Percentiles rank a stretch among this genome's conserved stretches.
phyloP scores from a whole-genome alignment of 2,113 vertebrate genomes.

The Erythrocercus mccallii region DNA sequence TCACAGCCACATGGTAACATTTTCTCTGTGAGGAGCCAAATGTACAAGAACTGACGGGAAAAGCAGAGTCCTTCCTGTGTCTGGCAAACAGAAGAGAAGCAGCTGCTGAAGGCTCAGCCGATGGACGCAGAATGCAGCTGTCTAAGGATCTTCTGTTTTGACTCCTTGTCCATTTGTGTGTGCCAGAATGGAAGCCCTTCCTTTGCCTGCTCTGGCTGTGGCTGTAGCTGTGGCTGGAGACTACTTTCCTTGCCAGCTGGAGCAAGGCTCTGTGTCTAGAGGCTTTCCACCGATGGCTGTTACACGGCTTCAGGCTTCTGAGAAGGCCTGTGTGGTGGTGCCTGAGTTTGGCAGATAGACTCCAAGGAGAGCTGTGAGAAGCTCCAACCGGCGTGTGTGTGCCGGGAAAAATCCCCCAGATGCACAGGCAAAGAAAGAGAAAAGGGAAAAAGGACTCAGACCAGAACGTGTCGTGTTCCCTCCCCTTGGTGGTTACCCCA shows the following conservation, averaged over 20 bases:
- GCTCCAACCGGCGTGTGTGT: accelerated
- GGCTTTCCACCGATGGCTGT: neutral
- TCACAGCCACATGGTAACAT: too few relatives aligned
- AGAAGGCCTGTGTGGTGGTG: neutral
- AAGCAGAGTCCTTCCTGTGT: neutral
- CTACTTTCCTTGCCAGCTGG: neutral
- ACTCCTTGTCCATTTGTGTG: neutral
- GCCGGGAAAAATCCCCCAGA: neutral
- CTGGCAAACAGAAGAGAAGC: neutral
- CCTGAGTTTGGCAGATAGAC: neutral
- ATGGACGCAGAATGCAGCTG: neutral
- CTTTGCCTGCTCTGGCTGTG: neutral
- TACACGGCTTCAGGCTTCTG: neutral
- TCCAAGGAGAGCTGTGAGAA: neutral
- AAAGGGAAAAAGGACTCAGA: too few relatives aligned
- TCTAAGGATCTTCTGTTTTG: neutral
- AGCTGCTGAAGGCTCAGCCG: neutral
- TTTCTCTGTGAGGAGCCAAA: neutral
- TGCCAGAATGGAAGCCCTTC: too few relatives aligned
- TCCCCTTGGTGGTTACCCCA: neutral
- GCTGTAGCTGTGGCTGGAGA: neutral
- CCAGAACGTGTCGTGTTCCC: accelerated
- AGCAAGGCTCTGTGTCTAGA: neutral
- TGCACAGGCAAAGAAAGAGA: too few relatives aligned
- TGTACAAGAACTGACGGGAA: too few relatives aligned